Evolutionary conservation across 2,113 vertebrate genomes (phyloP), one percentile per base, ranked within the genome.

Genomic region (Catharus minimus): DNA sequence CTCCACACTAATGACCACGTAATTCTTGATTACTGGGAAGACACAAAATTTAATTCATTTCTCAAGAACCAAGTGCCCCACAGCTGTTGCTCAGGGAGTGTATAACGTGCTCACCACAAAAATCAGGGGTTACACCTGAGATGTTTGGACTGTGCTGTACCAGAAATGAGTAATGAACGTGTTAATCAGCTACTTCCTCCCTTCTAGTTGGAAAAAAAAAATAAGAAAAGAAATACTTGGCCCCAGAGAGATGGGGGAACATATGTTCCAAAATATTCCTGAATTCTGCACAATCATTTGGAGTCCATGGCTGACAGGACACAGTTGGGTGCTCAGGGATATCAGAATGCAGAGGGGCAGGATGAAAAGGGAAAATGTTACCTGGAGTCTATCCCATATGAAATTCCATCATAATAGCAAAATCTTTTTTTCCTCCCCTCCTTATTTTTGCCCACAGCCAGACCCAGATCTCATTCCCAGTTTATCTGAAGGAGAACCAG

Each of bases 151-250:
- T 86, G 26, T 38, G 33, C 83, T 72, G 49, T 33, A 72, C 49
- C 73, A 82, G 91, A 84, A 93, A 64, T 78, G 53, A 92, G 66
- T 82, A 94, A 94, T 33, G 69, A 90, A 67, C 1, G 30, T 0
- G 11, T 84, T 93, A 81, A 84, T 68, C 9, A 10, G 79, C 82
- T 60, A 57, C 41, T 89, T 96, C 77, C 89, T 94, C 69, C 8
- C n/a, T 4, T 11, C 15, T 15, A 80, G 56, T 64, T 49, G 14
- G 49, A 73, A 53, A 11, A 67, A 56, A 43, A 39, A 36, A 15
- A 72, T 47, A 14, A 61, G 33, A 56, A 61, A 13, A 36, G 30
- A 67, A 5, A n/a, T 33, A 88, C 64, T 60, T 33, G 30, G 46
- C 46, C 61, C 69, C 2, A 2, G 86, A 81, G 57, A 86, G n/a